phyloP scores from a whole-genome alignment of 1,140 invertebrate species.

The Magallana ariakensis region DNA sequence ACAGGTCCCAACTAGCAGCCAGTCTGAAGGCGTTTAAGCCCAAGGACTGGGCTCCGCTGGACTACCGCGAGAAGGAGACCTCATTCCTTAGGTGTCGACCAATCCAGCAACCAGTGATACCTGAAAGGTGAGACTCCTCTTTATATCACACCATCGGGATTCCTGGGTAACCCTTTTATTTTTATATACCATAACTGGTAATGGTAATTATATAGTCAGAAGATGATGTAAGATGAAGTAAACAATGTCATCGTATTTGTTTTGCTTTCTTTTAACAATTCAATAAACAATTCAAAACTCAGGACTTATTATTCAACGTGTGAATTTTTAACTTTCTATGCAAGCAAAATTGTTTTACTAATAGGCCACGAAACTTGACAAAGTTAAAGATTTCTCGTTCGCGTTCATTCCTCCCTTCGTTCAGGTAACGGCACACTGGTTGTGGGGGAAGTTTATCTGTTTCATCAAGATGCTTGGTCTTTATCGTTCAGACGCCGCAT shows the following conservation, averaged over 20 bases:
- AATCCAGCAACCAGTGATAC: constrained; percentile 49
- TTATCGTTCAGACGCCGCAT: neutral
- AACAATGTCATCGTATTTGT: too few species aligned
- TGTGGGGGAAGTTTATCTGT: neutral
- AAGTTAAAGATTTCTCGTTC: neutral
- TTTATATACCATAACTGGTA: too few species aligned
- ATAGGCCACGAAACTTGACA: neutral
- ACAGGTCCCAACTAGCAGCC: constrained; percentile 62
- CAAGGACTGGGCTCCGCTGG: constrained; percentile 65
- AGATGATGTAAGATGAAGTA: too few species aligned
- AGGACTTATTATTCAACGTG: too few species aligned
- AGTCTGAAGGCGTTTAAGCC: constrained; percentile 68
- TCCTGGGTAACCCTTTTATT: too few species aligned
- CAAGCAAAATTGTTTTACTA: too few species aligned
- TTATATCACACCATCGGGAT: too few species aligned
- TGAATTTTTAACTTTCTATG: too few species aligned
- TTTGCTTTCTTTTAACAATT: too few species aligned
- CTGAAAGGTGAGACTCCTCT: constrained; percentile 44
- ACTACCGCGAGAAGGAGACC: constrained; percentile 55
- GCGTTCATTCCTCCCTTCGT: neutral
- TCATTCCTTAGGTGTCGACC: constrained; percentile 62
- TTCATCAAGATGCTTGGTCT: too few species aligned
- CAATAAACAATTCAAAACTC: too few species aligned
- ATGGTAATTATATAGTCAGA: too few species aligned
- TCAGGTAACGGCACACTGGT: constrained; percentile 29